Conservation (phyloP, 2,797 vertebrate species). For the Podargus strigoides region DNA sequence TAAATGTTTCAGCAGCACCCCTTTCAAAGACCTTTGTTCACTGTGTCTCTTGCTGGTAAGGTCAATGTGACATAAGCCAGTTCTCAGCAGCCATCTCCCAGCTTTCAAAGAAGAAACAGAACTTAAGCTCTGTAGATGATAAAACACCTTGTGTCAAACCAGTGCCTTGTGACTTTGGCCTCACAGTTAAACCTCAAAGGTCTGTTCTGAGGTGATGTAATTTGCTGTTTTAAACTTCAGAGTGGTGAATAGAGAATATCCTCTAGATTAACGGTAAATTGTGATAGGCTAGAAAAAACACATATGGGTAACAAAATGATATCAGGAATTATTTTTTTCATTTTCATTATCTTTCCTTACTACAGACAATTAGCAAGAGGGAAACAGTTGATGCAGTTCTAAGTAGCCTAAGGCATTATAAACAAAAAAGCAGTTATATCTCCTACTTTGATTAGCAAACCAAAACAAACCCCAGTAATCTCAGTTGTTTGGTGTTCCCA, state of each 20-base stretch:
- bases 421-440: neutral
- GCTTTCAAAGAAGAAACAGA: conserved; percentile 16
- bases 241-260: neutral
- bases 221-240: neutral
- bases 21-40: conserved; percentile 33
- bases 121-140: conserved; percentile 17
- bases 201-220: neutral
- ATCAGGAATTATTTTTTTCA: neutral
- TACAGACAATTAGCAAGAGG: neutral
- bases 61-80: conserved; percentile 40
- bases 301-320: neutral
- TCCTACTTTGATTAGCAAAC: neutral
- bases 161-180: neutral
- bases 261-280: neutral
- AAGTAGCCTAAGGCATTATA: neutral
- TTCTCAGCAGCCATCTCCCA: conserved; percentile 26
- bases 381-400: neutral
- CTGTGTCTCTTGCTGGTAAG: neutral
- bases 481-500: neutral
- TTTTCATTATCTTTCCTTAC: neutral
- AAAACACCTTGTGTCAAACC: conserved; percentile 18
- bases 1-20: neutral
- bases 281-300: neutral
- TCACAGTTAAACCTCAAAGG: neutral
- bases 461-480: neutral